Conservation (phyloP, 2,113 vertebrate species). For the Prionailurus bengalensis region DNA sequence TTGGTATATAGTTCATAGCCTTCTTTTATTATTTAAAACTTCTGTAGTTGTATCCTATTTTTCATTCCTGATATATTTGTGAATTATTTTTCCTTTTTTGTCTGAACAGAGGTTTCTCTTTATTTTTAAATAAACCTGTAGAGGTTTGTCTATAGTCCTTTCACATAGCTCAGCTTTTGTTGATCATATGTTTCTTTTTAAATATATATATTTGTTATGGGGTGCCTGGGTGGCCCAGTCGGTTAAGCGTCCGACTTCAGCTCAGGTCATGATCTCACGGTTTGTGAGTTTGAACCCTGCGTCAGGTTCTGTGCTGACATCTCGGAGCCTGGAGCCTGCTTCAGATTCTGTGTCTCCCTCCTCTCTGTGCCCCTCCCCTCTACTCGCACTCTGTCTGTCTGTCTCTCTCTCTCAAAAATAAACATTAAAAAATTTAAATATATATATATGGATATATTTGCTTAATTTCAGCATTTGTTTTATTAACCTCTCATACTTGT, state of each 20-base stretch:
- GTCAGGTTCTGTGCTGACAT: too few relatives aligned
- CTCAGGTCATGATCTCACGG: too few relatives aligned
- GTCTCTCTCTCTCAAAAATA: too few relatives aligned
- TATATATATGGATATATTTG: neutral
- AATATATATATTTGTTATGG: neutral
- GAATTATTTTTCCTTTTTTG: slow-evolving; percentile 27
- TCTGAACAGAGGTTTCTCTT: slow-evolving; percentile 5
- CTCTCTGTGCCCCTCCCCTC: too few relatives aligned
- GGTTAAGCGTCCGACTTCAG: too few relatives aligned
- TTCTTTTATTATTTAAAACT: slow-evolving; percentile 41
- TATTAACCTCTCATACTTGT: slow-evolving; percentile 1
- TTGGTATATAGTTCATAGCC: neutral
- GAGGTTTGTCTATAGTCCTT: neutral
- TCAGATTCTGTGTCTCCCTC: too few relatives aligned
- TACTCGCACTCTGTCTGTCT: too few relatives aligned
- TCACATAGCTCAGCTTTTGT: slow-evolving; percentile 24
- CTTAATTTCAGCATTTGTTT: slow-evolving; percentile 56
- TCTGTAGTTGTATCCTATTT: neutral
- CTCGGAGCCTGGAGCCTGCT: too few relatives aligned
- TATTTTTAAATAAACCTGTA: neutral
- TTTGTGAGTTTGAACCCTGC: too few relatives aligned
- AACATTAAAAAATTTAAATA: neutral
- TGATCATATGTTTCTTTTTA: slow-evolving; percentile 29
- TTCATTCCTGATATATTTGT: neutral
- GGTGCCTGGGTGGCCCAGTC: too few relatives aligned